Percentiles rank a stretch among this genome's conserved stretches.
These are phyloP conservation scores for Ploceus nigricollis DNA, from an alignment of 2,113 vertebrate species.

Conservation along the genomic window DNA sequence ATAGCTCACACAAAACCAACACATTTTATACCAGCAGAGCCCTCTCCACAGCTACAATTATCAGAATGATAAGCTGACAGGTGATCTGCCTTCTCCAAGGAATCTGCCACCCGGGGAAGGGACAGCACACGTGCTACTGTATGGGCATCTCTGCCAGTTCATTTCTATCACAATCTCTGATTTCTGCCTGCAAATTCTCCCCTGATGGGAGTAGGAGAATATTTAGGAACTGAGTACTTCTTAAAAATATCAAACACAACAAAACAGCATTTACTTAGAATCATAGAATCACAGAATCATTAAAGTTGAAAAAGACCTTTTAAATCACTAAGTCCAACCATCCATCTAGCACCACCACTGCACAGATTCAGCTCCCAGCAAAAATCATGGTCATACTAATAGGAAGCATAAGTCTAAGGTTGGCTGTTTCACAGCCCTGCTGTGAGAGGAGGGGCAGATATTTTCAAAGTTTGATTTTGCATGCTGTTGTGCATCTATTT, in stretches of 20 bases:
- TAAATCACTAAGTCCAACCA: neutral
- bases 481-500: neutral
- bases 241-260: neutral
- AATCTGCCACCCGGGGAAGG: neutral
- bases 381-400: neutral
- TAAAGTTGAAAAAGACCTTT: neutral
- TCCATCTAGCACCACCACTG: neutral
- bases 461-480: neutral
- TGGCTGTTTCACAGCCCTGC: neutral
- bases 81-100: neutral
- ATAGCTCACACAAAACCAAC: neutral
- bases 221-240: neutral
- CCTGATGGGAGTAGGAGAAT: neutral
- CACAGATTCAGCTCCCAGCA: neutral
- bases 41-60: neutral
- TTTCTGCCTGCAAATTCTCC: neutral
- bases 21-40: neutral
- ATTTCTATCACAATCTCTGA: neutral
- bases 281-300: neutral
- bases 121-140: rapidly evolving
- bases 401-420: neutral
- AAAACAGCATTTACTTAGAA: neutral
- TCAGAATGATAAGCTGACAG: neutral
- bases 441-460: neutral
- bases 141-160: neutral